These are phyloP conservation scores for Bungarus multicinctus DNA, from an alignment of 2,113 vertebrate genomes.

Conservation along the genomic window DNA sequence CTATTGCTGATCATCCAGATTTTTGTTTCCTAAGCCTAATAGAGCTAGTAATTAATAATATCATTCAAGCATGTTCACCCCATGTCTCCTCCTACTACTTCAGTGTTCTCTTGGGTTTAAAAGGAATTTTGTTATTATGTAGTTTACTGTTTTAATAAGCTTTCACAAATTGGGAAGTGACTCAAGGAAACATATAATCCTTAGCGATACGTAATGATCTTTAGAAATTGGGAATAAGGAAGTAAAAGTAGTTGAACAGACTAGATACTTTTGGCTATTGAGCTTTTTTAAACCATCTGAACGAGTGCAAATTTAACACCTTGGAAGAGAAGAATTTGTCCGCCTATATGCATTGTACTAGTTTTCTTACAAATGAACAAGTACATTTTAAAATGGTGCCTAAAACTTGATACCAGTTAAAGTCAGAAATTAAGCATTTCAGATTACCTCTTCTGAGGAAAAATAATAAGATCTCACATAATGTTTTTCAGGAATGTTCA, in stretches of 20 bases:
- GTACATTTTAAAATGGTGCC: neutral
- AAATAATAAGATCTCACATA: neutral
- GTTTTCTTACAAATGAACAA: neutral
- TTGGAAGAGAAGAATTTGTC: neutral
- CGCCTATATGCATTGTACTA: neutral
- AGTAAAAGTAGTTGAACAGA: neutral
- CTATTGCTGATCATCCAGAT: neutral
- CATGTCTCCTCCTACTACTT: neutral
- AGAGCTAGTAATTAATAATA: neutral
- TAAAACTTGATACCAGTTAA: neutral
- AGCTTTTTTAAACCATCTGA: neutral
- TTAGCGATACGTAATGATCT: neutral
- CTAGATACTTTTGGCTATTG: neutral
- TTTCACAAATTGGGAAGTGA: constrained; percentile 7
- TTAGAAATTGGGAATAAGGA: neutral
- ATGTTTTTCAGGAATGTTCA: neutral
- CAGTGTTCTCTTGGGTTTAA: constrained; percentile 4
- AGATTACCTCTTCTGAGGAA: neutral
- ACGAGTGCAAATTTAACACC: neutral
- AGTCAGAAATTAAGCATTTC: neutral
- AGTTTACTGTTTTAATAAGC: neutral
- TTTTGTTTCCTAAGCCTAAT: neutral
- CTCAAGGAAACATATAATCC: neutral
- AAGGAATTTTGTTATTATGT: neutral
- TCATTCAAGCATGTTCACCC: neutral